Evolutionary conservation across 1,140 invertebrate genomes (phyloP).

Genomic region (Onthophagus taurus): DNA sequence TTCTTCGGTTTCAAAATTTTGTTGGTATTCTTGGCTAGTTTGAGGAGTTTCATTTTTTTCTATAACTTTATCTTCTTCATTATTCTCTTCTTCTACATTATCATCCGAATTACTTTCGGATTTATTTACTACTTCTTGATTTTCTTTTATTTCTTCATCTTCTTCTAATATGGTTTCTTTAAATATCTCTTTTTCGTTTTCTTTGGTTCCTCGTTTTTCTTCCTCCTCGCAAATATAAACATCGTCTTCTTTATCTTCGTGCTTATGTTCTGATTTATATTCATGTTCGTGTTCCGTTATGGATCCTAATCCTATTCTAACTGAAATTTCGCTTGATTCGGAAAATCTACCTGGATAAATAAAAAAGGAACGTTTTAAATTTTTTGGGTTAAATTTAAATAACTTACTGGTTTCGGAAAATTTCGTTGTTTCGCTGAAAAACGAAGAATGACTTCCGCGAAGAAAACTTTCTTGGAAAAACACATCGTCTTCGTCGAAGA

Average conservation of each 20-base stretch:
- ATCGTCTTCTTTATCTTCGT: neutral
- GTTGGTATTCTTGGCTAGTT: neutral
- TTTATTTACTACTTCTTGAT: neutral
- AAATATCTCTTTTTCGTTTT: neutral
- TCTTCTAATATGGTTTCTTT: too few relatives aligned
- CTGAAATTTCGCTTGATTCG: neutral
- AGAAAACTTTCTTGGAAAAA: too few relatives aligned
- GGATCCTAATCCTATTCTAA: neutral
- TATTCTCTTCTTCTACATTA: neutral
- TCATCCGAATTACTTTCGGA: neutral
- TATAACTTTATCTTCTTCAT: neutral
- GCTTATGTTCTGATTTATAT: neutral
- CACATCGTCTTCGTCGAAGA: too few relatives aligned
- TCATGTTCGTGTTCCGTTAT: constrained; percentile 2
- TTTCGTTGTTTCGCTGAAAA: too few relatives aligned
- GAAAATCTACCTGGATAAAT: neutral
- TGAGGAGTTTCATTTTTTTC: neutral
- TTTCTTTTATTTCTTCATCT: constrained; percentile 8
- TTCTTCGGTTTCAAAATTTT: constrained; percentile 12
- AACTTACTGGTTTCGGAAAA: too few relatives aligned
- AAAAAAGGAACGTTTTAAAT: neutral
- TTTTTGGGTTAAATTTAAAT: too few relatives aligned
- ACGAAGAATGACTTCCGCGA: too few relatives aligned
- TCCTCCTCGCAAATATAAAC: neutral
- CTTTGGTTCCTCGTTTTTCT: neutral